Percentiles rank a stretch among this genome's conserved stretches.
These are phyloP conservation scores for Lampropteryx suffumata DNA, from an alignment of 2,888 invertebrate species.

Conservation along the genomic window DNA sequence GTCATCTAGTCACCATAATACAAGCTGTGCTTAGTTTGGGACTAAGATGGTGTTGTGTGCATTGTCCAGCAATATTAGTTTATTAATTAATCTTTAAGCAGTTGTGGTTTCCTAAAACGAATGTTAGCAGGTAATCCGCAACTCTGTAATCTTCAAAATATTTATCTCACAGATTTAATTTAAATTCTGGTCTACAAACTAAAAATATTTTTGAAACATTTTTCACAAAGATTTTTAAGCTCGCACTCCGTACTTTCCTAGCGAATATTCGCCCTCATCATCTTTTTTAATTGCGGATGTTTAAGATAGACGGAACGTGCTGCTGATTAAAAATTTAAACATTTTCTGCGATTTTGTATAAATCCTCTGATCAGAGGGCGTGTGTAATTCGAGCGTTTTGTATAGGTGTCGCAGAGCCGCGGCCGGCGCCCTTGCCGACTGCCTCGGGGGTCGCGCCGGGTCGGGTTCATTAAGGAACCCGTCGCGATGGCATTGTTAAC, in stretches of 20 bases:
- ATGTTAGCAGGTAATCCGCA: not conserved
- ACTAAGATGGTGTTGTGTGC: too few relatives aligned
- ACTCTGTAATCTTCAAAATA: not conserved
- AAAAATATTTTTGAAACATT: conserved; percentile 13
- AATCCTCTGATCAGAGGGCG: conserved; percentile 28
- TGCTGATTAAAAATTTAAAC: conserved; percentile 17
- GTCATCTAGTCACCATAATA: too few relatives aligned
- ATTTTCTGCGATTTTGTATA: conserved; percentile 22
- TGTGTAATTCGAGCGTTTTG: conserved; percentile 41
- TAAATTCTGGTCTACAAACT: conserved; percentile 8
- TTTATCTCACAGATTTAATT: conserved; percentile 6
- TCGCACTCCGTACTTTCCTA: conserved; percentile 9
- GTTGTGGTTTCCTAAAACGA: not conserved
- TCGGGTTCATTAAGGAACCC: conserved; percentile 73
- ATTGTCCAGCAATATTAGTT: too few relatives aligned
- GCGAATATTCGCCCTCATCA: conserved; percentile 22
- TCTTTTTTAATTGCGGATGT: conserved; percentile 26
- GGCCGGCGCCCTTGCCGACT: conserved; percentile 22
- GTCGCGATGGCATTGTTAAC: conserved; percentile 75
- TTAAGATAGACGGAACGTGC: conserved; percentile 25
- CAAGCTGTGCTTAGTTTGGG: too few relatives aligned
- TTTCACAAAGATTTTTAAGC: conserved; percentile 20
- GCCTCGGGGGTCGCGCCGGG: conserved; percentile 41
- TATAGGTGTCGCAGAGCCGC: conserved; percentile 31
- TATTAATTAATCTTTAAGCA: too few relatives aligned